Evolutionary conservation across 2,113 vertebrate genomes (phyloP), one percentile per base, ranked within the genome.

Genomic region (Thymallus thymallus): DNA sequence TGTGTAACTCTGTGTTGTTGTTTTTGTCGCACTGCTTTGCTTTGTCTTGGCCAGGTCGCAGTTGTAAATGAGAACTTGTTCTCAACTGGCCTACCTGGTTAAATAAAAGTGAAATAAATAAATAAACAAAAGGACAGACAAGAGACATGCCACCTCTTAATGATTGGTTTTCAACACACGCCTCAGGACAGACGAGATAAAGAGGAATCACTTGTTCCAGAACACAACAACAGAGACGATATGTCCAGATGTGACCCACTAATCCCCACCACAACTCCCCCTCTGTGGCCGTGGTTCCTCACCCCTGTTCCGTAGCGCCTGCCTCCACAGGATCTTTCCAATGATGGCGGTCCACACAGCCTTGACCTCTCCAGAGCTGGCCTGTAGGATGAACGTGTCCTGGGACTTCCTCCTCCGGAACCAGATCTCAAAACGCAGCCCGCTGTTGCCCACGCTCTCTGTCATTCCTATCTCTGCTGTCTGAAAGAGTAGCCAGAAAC

Each of bases 371-470:
- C 82, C 76, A 0, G 93, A 92, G 75, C 88, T 84, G 60, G 94
- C 94, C 76, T 96, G 95, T 41, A 95, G 92, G 74, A 94, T 86
- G 71, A 94, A 95, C 0, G 93, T 95, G 78, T 95, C 95, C 79
- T 95, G 94, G 5, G 93, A 92, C 76, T 95, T 94, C 80, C 93
- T 91, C 29, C 94, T 86, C 2, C 93, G 88, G 72, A 95, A 96
- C 94, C 94, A 96, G 84, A 95, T 95, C 92, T 96, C 94, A 77
- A 95, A 95, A 16, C 93, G 91, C 10, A 95, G 89, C 10, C 94
- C 94, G 1, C 93, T 94, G 81, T 95, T 93, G 0, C 95, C 95
- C 0, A 95, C 91, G 16, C 90, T 95, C 83, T 95, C 94, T 0
- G 95, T 95, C 91, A 95, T 93, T 20, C 94, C 93, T 29, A 95